A percentile compares a stretch with the other conserved stretches of the same genome.
phyloP scores from a whole-genome alignment of 2,113 vertebrate genomes.

The Colaptes auratus region DNA sequence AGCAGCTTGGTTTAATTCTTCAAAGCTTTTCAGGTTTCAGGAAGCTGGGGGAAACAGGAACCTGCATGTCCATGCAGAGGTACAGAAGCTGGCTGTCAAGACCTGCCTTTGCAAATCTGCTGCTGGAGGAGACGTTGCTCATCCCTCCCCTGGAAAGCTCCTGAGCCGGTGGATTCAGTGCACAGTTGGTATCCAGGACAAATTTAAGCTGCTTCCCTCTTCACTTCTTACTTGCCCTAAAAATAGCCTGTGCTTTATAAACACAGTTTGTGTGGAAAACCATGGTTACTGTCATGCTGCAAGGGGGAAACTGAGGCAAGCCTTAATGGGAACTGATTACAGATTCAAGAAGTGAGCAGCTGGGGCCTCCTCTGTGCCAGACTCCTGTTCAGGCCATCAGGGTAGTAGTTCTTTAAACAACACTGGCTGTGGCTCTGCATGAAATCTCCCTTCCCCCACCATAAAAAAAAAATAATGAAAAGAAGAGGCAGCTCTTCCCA shows the following conservation, averaged over 20 bases:
- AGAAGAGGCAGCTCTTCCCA: neutral
- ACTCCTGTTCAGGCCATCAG: neutral
- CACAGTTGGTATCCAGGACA: conserved; percentile 4
- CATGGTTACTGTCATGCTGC: neutral
- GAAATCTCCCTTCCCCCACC: conserved; percentile 16
- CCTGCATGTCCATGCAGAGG: accelerated
- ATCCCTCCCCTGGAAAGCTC: neutral
- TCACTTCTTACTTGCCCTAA: neutral
- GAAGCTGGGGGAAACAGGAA: neutral
- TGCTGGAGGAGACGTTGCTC: conserved; percentile 1
- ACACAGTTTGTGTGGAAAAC: neutral
- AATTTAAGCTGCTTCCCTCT: neutral
- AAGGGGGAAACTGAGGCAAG: conserved; percentile 45
- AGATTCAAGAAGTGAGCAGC: conserved; percentile 36
- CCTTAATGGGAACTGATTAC: neutral
- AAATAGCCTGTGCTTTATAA: conserved; percentile 4
- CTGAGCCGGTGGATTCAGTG: neutral
- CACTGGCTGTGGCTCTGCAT: neutral
- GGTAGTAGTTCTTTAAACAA: neutral
- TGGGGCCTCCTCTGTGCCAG: neutral
- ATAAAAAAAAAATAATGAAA: neutral
- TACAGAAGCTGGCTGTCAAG: neutral
- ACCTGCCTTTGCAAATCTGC: conserved; percentile 20
- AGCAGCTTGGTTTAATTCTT: neutral
- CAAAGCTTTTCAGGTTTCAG: conserved; percentile 7